Conservation (phyloP, 1,140 invertebrate genomes). For the Littorina saxatilis region DNA sequence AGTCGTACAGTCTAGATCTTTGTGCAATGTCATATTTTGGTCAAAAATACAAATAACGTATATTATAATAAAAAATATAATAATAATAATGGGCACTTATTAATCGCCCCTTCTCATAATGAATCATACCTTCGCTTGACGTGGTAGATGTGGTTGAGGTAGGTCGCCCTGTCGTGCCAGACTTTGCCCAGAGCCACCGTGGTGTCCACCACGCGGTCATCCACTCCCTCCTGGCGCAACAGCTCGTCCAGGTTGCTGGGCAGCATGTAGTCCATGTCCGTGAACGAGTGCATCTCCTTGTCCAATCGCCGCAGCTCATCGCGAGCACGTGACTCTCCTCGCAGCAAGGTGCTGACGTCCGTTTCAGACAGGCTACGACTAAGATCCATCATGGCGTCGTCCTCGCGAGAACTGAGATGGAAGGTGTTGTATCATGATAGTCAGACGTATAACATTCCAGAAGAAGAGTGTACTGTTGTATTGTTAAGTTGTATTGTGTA, state of each 20-base stretch:
- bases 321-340: not conserved
- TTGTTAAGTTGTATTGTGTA: too few relatives aligned
- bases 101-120: too few relatives aligned
- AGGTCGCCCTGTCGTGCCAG: slow-evolving; percentile 14
- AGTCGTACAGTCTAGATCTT: too few relatives aligned
- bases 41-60: too few relatives aligned
- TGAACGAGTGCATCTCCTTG: slow-evolving; percentile 20
- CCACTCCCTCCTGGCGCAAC: slow-evolving; percentile 31
- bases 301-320: slow-evolving; percentile 18
- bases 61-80: too few relatives aligned
- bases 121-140: slow-evolving; percentile 19
- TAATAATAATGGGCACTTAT: too few relatives aligned
- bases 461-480: too few relatives aligned
- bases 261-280: slow-evolving; percentile 33
- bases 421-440: too few relatives aligned
- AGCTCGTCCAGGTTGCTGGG: slow-evolving; percentile 33
- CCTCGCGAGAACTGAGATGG: slow-evolving; percentile 8
- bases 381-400: not conserved
- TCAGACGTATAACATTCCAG: too few relatives aligned
- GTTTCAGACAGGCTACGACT: not conserved
- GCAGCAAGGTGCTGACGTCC: not conserved
- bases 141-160: slow-evolving; percentile 35
- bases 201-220: slow-evolving; percentile 24
- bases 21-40: too few relatives aligned
- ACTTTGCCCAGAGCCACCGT: slow-evolving; percentile 21